Evolutionary conservation across 2,797 vertebrate genomes (phyloP), one percentile per base, ranked within the genome.

Genomic region (Cuniculus paca): DNA sequence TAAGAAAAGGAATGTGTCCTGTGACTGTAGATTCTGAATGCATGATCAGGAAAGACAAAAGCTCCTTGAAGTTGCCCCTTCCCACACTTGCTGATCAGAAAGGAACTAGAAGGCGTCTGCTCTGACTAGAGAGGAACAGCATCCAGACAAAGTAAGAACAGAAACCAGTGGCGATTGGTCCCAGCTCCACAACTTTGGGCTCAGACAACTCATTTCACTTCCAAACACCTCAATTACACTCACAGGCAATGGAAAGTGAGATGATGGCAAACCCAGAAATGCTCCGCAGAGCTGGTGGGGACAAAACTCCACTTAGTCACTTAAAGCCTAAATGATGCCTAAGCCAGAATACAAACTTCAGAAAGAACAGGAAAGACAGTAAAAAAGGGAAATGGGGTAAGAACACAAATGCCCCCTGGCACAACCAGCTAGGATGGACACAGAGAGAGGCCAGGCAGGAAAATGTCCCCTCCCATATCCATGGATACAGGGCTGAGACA

Each of bases 401-500:
- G 26, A 61, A 60, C 65, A 12, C 2, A 1, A 8, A 70, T 1
- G 45, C 56, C 36, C 20, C 11, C 13, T 63, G 77, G 68, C 36
- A 42, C 20, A 36, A 3, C 50, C 4, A 14, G 7, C 42, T 9
- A 10, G 31, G 42, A 75, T 5, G 42, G 56, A 8, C 92, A 78
- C 2, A 56, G 36, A 4, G 0, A 1, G 0, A 42, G 5, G 16
- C 14, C 1, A 16, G 12, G 20, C 84, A 54, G 2, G 48, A 61
- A 13, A 50, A 28, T 17, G n/a, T 83, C 39, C 4, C 36, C 28
- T 45, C 36, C 58, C 22, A 4, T 52, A 52, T 28, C 79, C n/a
- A 34, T 14, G 8, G 13, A 45, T 9, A 58, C 2, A 14, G 45
- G 34, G 61, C 26, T 1, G 28, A 42, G 80, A 45, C 56, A 11